phyloP scores from a whole-genome alignment of 2,888 invertebrate species.

The Dolichomitus sp. region DNA sequence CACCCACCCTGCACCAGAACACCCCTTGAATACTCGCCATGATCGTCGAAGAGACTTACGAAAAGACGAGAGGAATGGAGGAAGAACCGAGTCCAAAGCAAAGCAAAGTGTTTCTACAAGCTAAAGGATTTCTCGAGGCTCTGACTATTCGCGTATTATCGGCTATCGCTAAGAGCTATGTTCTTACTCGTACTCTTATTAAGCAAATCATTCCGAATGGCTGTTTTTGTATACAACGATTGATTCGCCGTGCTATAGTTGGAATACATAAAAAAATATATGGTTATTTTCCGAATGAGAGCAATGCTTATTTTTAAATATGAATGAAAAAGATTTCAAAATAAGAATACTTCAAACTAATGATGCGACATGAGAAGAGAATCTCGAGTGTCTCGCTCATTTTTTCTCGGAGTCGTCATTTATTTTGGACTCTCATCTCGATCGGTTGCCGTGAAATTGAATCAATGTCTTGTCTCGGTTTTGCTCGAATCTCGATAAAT shows the following conservation, averaged over 20 bases:
- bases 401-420: too few species aligned
- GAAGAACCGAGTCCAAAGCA: slow-evolving; percentile 41
- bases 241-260: background rate
- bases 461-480: too few species aligned
- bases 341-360: too few species aligned
- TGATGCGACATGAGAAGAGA: too few species aligned
- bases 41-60: slow-evolving; percentile 39
- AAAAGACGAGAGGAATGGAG: slow-evolving; percentile 51
- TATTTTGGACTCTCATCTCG: too few species aligned
- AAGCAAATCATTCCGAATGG: slow-evolving; percentile 48
- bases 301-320: too few species aligned
- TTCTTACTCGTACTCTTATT: slow-evolving; percentile 40
- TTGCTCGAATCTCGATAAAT: too few species aligned
- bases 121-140: slow-evolving; percentile 65
- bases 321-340: too few species aligned
- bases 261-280: background rate
- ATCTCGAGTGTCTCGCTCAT: too few species aligned
- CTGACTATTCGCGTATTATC: slow-evolving; percentile 52
- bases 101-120: slow-evolving; percentile 60
- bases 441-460: too few species aligned
- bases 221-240: slow-evolving; percentile 3
- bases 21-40: slow-evolving; percentile 44
- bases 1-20: slow-evolving; percentile 1
- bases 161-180: slow-evolving; percentile 44
- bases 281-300: too few species aligned